Conservation (phyloP, 2,797 vertebrate genomes). For the Steatocranus sp. region DNA sequence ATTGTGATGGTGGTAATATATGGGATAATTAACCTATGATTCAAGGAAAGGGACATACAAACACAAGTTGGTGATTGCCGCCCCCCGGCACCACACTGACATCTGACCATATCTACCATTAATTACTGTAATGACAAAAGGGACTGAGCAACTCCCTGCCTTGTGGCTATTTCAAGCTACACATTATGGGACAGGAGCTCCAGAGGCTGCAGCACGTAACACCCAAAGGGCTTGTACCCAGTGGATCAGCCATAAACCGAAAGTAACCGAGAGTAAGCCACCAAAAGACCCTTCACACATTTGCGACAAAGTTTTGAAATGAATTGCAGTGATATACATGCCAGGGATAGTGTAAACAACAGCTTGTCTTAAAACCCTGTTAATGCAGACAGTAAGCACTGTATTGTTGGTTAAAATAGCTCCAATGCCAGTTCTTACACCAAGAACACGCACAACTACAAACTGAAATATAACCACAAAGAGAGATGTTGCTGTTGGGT, state of each 20-base stretch:
- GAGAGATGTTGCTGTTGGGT: constrained; percentile 38
- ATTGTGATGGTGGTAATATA: background rate
- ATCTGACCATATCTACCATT: constrained; percentile 5
- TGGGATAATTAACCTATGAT: constrained; percentile 18
- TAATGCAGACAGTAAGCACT: background rate
- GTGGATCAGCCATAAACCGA: background rate
- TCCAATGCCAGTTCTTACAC: background rate
- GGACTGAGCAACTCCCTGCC: constrained; percentile 48
- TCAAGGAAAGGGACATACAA: constrained; percentile 28
- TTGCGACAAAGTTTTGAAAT: background rate
- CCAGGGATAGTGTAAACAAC: background rate
- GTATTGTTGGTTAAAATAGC: background rate
- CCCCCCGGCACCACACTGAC: constrained; percentile 1
- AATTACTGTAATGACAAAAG: constrained; percentile 30
- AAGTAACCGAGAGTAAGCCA: background rate
- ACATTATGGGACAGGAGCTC: constrained; percentile 15
- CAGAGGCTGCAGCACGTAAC: background rate
- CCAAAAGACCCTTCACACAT: background rate
- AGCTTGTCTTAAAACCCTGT: background rate
- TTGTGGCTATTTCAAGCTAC: constrained; percentile 55
- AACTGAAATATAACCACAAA: constrained; percentile 49
- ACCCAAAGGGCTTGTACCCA: background rate
- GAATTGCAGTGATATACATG: background rate
- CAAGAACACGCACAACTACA: background rate
- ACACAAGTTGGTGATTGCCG: constrained; percentile 10